Evolutionary conservation across 2,113 vertebrate species (phyloP).

Genomic region (Leptobrachium ailaonicum): DNA sequence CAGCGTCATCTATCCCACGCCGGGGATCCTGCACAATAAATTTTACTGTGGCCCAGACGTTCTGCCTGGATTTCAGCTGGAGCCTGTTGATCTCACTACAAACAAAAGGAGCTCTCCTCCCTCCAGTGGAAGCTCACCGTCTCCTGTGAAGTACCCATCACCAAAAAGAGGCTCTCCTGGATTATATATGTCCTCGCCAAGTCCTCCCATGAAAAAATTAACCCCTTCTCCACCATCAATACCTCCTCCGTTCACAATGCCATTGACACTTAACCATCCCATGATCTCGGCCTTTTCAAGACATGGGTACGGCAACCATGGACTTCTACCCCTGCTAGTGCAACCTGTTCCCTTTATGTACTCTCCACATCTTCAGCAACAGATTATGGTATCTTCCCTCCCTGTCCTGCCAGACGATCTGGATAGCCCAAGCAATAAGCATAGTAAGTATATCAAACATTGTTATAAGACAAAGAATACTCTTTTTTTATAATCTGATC

Average conservation of each 20-base stretch:
- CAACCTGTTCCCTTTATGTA: slow-evolving; percentile 87
- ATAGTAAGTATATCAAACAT: slow-evolving; percentile 67
- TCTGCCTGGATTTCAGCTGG: slow-evolving; percentile 80
- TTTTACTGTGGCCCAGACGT: slow-evolving; percentile 67
- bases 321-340: slow-evolving; percentile 85
- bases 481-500: no score
- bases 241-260: slow-evolving; percentile 71
- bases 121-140: slow-evolving; percentile 73
- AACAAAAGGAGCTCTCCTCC: slow-evolving; percentile 84
- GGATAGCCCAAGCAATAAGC: slow-evolving; percentile 72
- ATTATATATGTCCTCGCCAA: slow-evolving; percentile 66
- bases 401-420: slow-evolving; percentile 75
- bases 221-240: slow-evolving; percentile 60
- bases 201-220: slow-evolving; percentile 73
- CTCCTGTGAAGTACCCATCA: slow-evolving; percentile 77
- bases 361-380: slow-evolving; percentile 79
- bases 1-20: slow-evolving; percentile 72
- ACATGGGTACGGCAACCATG: slow-evolving; percentile 71
- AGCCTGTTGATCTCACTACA: slow-evolving; percentile 92
- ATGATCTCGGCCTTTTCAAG: slow-evolving; percentile 75
- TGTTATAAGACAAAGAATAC: neutral
- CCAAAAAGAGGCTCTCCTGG: slow-evolving; percentile 68
- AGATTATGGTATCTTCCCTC: slow-evolving; percentile 81
- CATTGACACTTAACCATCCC: slow-evolving; percentile 72
- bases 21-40: slow-evolving; percentile 66